Conservation (phyloP, 2,113 vertebrate species). For the cattle (Bos taurus) region DNA sequence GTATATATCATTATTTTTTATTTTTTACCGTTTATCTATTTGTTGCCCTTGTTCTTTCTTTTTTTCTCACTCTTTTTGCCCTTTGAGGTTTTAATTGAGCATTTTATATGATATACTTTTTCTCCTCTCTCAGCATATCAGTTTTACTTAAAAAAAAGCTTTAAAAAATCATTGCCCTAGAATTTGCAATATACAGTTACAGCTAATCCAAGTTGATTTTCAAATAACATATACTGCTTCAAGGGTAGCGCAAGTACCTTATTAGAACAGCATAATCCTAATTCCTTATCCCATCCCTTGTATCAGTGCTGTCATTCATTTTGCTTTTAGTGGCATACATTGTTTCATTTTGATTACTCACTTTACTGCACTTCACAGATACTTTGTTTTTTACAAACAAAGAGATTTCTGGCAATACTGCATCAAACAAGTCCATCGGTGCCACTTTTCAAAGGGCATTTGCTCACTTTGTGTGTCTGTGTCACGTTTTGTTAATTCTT, state of each 20-base stretch:
- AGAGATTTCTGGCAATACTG: not conserved
- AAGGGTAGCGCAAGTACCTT: not conserved
- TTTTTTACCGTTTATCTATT: not conserved
- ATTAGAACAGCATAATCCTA: not conserved
- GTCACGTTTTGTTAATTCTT: not conserved
- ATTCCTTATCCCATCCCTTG: not conserved
- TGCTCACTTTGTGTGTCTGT: not conserved
- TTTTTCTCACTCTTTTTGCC: not conserved
- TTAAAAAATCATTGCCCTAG: not conserved
- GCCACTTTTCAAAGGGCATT: not conserved
- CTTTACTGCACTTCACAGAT: not conserved
- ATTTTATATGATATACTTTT: not conserved
- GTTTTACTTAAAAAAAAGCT: not conserved
- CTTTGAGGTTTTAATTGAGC: not conserved
- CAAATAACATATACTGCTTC: not conserved
- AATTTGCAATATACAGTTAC: not conserved
- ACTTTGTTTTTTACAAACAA: not conserved
- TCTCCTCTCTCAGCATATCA: not conserved
- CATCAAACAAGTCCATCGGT: not conserved
- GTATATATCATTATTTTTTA: not conserved
- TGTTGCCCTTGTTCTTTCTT: not conserved
- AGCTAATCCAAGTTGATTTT: not conserved
- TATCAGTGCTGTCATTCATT: not conserved
- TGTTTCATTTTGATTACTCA: not conserved
- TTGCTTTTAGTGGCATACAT: not conserved